phyloP scores from a whole-genome alignment of 2,113 vertebrate species.

The Zonotrichia leucophrys region DNA sequence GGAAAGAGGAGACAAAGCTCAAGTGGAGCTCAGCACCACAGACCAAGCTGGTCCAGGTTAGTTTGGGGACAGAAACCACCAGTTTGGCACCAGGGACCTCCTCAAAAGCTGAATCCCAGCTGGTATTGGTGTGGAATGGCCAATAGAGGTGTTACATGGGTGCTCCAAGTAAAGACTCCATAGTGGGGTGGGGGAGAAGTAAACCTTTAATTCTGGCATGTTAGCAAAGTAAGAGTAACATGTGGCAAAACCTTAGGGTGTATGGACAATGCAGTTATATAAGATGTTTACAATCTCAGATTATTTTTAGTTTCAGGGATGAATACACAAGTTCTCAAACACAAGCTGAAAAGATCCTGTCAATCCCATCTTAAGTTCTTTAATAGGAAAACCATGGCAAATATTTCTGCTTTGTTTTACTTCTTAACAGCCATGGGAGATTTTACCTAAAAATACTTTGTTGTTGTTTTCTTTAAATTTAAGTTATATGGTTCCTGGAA shows the following conservation, averaged over 20 bases:
- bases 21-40: not conserved
- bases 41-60: not conserved
- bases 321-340: not conserved
- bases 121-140: not conserved
- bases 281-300: slow-evolving; percentile 36
- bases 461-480: not conserved
- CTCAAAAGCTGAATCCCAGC: not conserved
- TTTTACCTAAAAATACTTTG: not conserved
- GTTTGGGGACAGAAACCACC: not conserved
- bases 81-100: not conserved
- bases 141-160: not conserved
- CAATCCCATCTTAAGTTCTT: not conserved
- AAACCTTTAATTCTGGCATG: not conserved
- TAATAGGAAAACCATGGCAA: not conserved
- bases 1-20: not conserved
- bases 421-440: not conserved
- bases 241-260: slow-evolving; percentile 22
- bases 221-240: not conserved
- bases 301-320: slow-evolving; percentile 34
- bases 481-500: not conserved
- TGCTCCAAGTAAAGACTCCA: not conserved
- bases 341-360: not conserved
- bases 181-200: not conserved
- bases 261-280: slow-evolving; percentile 13
- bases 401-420: not conserved